Percentiles rank a stretch among this genome's conserved stretches.
These are phyloP conservation scores for Drosophila buzzatii DNA, from an alignment of 2,888 invertebrate genomes.

Conservation along the genomic window DNA sequence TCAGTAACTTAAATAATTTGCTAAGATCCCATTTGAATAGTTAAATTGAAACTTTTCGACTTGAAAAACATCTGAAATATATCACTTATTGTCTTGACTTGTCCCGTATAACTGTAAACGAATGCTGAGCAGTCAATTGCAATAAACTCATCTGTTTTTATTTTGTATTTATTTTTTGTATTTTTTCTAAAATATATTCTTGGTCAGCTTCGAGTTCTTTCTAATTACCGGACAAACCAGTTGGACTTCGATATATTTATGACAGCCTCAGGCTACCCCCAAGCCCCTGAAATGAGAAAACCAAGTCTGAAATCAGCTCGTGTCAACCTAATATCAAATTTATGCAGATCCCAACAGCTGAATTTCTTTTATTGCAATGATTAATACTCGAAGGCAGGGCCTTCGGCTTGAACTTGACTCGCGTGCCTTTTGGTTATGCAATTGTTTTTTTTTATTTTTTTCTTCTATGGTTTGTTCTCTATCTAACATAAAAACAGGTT, in stretches of 20 bases:
- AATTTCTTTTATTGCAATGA: constrained; percentile 58
- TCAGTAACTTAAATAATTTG: too few relatives aligned
- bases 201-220: constrained; percentile 39
- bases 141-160: not conserved
- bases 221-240: constrained; percentile 50
- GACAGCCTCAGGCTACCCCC: constrained; percentile 23
- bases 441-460: constrained; percentile 24
- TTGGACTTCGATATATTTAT: constrained; percentile 49
- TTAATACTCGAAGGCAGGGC: constrained; percentile 52
- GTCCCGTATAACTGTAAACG: not conserved
- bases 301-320: constrained; percentile 23
- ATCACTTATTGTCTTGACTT: not conserved
- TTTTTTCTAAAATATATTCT: constrained; percentile 3
- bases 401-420: constrained; percentile 33
- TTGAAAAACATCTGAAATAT: not conserved
- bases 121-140: not conserved
- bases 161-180: not conserved
- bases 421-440: constrained; percentile 69
- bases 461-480: not conserved
- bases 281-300: constrained; percentile 9
- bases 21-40: too few relatives aligned
- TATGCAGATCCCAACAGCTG: constrained; percentile 60
- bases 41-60: too few relatives aligned
- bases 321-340: constrained; percentile 36
- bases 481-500: constrained; percentile 39